Base-by-base conservation (phyloP, 2,113 vertebrate genomes). In the Xyliphius kryptos region DNA sequence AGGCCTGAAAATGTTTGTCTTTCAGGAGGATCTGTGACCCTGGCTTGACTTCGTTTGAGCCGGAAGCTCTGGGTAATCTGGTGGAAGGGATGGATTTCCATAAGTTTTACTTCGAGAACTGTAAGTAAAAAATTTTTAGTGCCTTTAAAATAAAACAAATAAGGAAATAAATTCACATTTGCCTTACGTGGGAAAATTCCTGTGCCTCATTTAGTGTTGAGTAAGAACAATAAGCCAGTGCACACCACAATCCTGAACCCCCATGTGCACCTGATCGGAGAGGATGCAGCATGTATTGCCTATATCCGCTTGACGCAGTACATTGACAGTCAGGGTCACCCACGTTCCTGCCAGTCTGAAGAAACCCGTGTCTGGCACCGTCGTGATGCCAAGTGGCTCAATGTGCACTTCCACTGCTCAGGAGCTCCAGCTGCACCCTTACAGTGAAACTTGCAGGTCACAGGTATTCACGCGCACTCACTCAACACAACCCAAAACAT, bases 11-110 rank as follows among this genome's bases (percentile, higher is more conserved):
- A n/a, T n/a, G n/a, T n/a, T n/a, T n/a, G n/a, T 63, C 8, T 64
- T 81, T 47, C 81, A 97, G 96, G 87, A 97, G 95, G 88, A 99
- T 99, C 81, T 99, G 96, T 75, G 96, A 99, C 77, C 96, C 96
- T 50, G 95, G 96, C 96, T 95, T 0, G 96, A n/a, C n/a, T n/a
- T n/a, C n/a, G n/a, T n/a, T n/a, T n/a, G n/a, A n/a, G n/a, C n/a
- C n/a, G n/a, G n/a, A 99, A 86, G 96, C 96, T n/a, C 86, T 99
- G 65, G 96, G 96, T 20, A 99, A 99, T 81, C 89, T 99, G 63
- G 96, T 99, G 76, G 96, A 99, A 80, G 96, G 96, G 68, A 99
- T 99, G 96, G 96, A 99, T 84, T 99, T 99, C 78, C 96, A 99
- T 87, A 99, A 99, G 82, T 99, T 99, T 86, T 99, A 99, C 88